phyloP scores from a whole-genome alignment of 2,113 vertebrate species.

The Mustela nigripes region DNA sequence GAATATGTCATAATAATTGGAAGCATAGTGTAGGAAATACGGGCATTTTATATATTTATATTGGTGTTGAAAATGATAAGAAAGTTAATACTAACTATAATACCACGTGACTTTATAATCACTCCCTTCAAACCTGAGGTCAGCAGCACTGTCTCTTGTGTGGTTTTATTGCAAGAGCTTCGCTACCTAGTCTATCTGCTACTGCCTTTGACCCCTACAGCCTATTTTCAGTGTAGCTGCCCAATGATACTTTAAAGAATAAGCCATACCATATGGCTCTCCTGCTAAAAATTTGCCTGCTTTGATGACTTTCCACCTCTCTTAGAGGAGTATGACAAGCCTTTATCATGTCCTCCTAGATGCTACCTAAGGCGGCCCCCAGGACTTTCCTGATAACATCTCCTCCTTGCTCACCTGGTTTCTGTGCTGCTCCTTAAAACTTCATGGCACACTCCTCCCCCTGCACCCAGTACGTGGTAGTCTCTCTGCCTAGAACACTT shows the following conservation, averaged over 20 bases:
- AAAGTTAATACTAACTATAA: background rate
- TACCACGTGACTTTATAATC: background rate
- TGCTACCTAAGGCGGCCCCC: rapidly evolving
- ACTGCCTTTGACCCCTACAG: background rate
- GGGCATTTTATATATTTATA: background rate
- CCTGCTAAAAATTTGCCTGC: background rate
- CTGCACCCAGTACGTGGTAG: background rate
- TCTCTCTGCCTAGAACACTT: background rate
- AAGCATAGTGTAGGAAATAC: background rate
- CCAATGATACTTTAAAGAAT: background rate
- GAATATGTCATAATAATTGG: background rate
- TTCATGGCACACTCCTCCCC: background rate
- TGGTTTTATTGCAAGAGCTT: background rate
- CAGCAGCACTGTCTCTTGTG: background rate
- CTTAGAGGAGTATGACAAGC: background rate
- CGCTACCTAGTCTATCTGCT: background rate
- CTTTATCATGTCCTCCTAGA: background rate
- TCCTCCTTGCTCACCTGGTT: background rate
- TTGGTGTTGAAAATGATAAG: conserved; percentile 35
- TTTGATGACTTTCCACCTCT: background rate
- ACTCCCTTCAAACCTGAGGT: background rate
- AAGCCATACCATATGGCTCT: background rate
- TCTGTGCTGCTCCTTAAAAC: background rate
- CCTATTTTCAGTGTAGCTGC: background rate
- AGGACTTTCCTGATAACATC: background rate